Evolutionary conservation across 2,113 vertebrate species (phyloP), one percentile per base, ranked within the genome.

Genomic region (Cyanoliseus patagonus): DNA sequence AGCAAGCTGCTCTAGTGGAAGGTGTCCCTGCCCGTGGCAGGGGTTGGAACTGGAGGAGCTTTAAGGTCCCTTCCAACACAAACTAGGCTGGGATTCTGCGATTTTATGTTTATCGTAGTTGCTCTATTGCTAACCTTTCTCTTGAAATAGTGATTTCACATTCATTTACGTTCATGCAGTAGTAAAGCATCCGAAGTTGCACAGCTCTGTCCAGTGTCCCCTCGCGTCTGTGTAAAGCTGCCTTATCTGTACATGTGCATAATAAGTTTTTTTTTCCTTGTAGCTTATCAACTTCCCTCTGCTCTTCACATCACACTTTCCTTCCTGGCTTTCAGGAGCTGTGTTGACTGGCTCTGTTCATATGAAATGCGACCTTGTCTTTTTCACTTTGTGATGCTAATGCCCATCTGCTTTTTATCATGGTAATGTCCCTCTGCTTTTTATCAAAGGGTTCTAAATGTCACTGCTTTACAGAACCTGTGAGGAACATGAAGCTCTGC

Each of bases 181-280:
- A 63, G 27, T 53, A 59, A 47, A 78, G 44, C 53, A 76, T 63
- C 12, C 8, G 10, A 8, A 19, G 33, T 80, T 67, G 69, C 44
- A 30, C 53, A 27, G 20, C 13, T 41, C 41, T 53, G n/a, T 33
- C 28, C 28, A 25, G 27, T 37, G 28, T 62, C 20, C 51, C 9
- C 12, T 19, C 9, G 4, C 41, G 39, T 37, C 53, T 68, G 7
- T 31, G 23, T 84, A 35, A 42, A 52, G 31, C 22, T 61, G 15
- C 39, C 17, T 12, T 1, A 1, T 49, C 7, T 59, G 18, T 17
- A 15, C 6, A 1, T 13, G 5, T 31, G 23, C 17, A 14, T n/a
- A n/a, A 11, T 13, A 2, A 9, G 46, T 66, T 23, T 47, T 64
- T 10, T 52, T 69, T 42, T 70, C 44, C 22, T 35, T 8, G 17